Percentiles rank a stretch among this genome's conserved stretches.
Conservation (phyloP, 2,797 vertebrate genomes). For the Oreonectes daqikongensis region DNA sequence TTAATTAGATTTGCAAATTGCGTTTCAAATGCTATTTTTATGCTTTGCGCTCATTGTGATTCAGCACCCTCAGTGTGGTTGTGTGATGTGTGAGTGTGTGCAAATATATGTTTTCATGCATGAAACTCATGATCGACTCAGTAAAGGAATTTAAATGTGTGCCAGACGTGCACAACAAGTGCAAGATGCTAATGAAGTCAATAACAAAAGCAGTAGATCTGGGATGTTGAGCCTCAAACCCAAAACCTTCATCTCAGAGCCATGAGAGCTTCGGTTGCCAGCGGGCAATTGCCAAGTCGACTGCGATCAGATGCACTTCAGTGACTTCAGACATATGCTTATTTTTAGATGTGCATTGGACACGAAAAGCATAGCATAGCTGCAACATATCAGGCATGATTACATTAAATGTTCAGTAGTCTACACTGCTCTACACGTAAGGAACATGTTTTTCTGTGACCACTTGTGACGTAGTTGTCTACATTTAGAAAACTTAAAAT, state of each 20-base stretch:
- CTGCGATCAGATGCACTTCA: constrained; percentile 58
- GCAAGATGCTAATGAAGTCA: constrained; percentile 37
- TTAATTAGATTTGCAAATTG: constrained; percentile 12
- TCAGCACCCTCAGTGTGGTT: neutral
- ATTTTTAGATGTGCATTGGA: constrained; percentile 68
- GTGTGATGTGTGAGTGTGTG: neutral
- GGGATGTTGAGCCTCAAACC: constrained; percentile 46
- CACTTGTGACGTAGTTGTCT: constrained; percentile 27
- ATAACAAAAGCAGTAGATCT: constrained; percentile 58
- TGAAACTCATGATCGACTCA: constrained; percentile 53
- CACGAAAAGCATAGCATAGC: constrained; percentile 53
- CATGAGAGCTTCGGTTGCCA: constrained; percentile 50
- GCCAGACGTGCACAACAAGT: constrained; percentile 42
- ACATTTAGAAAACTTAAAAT: too few relatives aligned
- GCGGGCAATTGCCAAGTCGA: constrained; percentile 66
- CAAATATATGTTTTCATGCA: constrained; percentile 48
- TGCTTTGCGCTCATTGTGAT: constrained; percentile 4
- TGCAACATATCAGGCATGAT: constrained; percentile 60
- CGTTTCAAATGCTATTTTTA: constrained; percentile 12
- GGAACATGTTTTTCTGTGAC: constrained; percentile 27
- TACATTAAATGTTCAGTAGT: constrained; percentile 45
- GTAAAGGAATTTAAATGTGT: neutral
- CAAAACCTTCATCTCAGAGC: constrained; percentile 44
- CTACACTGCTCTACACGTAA: constrained; percentile 24
- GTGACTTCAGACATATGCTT: constrained; percentile 58